Evolutionary conservation across 2,113 vertebrate species (phyloP), one percentile per base, ranked within the genome.

Genomic region (Phrynocephalus versicolor): DNA sequence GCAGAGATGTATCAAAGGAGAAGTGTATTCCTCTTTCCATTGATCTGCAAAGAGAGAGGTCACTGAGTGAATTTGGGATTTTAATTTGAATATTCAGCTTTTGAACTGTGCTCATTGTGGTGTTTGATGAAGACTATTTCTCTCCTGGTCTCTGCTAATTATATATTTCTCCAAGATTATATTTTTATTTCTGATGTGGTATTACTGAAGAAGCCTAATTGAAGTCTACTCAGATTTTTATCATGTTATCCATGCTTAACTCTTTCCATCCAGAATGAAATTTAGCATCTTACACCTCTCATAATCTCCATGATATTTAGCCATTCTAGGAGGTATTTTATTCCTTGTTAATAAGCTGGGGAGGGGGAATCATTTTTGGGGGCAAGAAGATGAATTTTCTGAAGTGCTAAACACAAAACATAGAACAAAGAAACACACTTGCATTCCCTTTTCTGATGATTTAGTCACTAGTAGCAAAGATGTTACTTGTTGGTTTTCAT

Each of bases 21-120:
- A 89, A 37, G 51, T 57, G 70, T 85, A 81, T 77, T 67, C 90
- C 60, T 87, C 70, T 55, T 86, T 82, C 57, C 41, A n/a, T 0
- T 85, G 86, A 84, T 45, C 72, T 86, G 84, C 87, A 92, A 89
- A 83, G 69, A 83, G 41, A 51, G 72, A 85, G 88, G 88, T 92
- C 90, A 88, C 70, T 27, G 60, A 81, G 62, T 90, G 90, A 92
- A 88, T 89, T 85, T 87, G 86, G 84, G 86, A 87, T 87, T 92
- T 90, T 89, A 87, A 92, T 94, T 91, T 92, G 84, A 82, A 1
- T 10, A 84, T 81, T 88, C 83, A 58, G 90, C 86, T 93, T 92
- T 89, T 88, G 88, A 93, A 86, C 79, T 1, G 0, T 65, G 41
- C 39, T 88, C 80, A 87, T 87, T 93, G 87, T 89, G 37, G 84